Evolutionary conservation across 2,888 invertebrate species (phyloP).

Genomic region (Crepidodera aurea): DNA sequence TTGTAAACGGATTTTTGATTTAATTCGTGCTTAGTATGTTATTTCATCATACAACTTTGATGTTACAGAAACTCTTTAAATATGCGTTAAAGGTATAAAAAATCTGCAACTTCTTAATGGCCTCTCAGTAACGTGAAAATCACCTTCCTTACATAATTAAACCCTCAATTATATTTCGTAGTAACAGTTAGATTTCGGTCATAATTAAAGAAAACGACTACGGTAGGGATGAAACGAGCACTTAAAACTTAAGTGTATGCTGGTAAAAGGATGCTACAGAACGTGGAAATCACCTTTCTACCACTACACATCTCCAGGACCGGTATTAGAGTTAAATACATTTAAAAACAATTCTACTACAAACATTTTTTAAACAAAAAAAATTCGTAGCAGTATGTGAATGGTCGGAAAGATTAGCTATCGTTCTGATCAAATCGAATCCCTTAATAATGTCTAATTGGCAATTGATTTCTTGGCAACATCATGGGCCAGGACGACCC

Average conservation of each 20-base stretch:
- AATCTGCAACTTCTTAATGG: background rate
- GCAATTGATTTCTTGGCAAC: no score
- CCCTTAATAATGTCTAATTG: no score
- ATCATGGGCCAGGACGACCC: no score
- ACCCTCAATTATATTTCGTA: conserved; percentile 21
- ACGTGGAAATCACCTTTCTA: conserved; percentile 37
- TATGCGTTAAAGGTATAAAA: conserved; percentile 6
- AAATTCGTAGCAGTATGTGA: no score
- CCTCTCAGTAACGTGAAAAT: conserved; percentile 7
- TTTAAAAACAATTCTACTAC: no score
- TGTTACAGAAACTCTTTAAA: no score
- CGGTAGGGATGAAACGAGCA: conserved; percentile 42
- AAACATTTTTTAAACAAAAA: no score
- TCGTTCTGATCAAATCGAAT: no score
- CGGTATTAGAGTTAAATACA: background rate
- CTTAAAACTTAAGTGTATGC: conserved; percentile 35
- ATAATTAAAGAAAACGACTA: conserved; percentile 45
- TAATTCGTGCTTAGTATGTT: no score
- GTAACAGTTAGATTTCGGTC: conserved; percentile 37
- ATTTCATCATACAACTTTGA: no score
- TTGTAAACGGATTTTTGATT: no score
- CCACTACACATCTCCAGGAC: conserved; percentile 28
- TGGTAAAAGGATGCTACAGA: conserved; percentile 29
- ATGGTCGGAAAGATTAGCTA: no score
- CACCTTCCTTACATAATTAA: conserved; percentile 15